Conservation (phyloP, 2,888 invertebrate species). For the Ectemnius cavifrons region DNA sequence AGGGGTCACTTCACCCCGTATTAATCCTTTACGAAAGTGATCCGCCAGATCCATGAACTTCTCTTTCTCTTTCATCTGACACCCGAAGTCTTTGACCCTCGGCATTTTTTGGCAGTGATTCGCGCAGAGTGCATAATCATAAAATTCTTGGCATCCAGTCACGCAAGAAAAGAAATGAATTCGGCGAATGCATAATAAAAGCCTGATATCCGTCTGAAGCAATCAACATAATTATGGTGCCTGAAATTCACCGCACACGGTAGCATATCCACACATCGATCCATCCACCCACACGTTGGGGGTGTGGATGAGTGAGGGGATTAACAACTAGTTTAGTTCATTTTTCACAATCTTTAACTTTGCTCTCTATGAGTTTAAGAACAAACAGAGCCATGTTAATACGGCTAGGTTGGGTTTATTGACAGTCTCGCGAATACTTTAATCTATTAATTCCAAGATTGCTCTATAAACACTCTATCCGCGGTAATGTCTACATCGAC, state of each 20-base stretch:
- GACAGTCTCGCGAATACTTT: conserved; percentile 14
- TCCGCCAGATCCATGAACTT: conserved; percentile 33
- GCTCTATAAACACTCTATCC: conserved; percentile 63
- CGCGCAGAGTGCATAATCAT: too few species aligned
- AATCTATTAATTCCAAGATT: conserved; percentile 55
- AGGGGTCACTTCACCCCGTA: conserved; percentile 30
- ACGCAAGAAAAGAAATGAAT: too few species aligned
- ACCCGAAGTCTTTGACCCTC: too few species aligned
- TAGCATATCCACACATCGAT: too few species aligned
- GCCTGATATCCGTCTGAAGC: conserved; percentile 11
- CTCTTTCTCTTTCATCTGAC: conserved; percentile 26
- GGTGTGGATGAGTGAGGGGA: too few species aligned
- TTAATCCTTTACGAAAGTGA: conserved; percentile 34
- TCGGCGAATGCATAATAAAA: conserved; percentile 27
- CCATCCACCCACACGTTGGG: too few species aligned
- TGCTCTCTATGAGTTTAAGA: background rate
- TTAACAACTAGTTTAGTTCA: too few species aligned
- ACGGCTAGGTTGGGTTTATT: background rate
- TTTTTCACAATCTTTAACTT: too few species aligned
- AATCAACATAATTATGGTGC: conserved; percentile 16
- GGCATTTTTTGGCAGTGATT: too few species aligned
- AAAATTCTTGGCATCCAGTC: too few species aligned
- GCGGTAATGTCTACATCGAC: conserved; percentile 60
- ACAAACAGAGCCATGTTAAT: background rate
- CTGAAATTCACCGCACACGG: background rate